Base-by-base conservation (phyloP, 2,888 invertebrate genomes). In the Epistrophe eligans region DNA sequence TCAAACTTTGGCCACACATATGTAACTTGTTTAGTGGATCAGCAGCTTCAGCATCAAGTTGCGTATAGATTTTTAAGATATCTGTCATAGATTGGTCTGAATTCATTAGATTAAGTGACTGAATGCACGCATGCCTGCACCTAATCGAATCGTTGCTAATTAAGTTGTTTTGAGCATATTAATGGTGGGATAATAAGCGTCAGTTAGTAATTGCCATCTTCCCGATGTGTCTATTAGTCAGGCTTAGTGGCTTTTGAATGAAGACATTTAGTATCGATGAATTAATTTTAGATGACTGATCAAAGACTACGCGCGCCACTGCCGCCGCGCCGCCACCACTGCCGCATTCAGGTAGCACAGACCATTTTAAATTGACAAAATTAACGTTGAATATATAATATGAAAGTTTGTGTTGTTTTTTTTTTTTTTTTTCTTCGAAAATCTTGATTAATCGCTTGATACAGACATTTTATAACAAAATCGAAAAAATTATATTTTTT, bases 141-240 rank as follows among this genome's bases (percentile, higher is more conserved):
- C 77, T 73, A 84, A 84, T 84, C 67, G 72, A 52, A 67, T 77
- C 66, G 57, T 38, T 64, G 48, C 77, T 80, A 76, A 84, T 84
- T 80, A 84, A 84, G 84, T 80, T 72, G 84, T 80, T 84, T 72
- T 60, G 76, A 52, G 71, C 58, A 71, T 62, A 58, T 64, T 84
- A 55, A 48, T 35, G 52, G 62, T 64, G 70, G 40, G 55, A 71
- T 76, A 76, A 77, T 76, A 48, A 80, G 58, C 76, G 80, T 76
- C 52, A 35, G 28, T 84, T 60, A 71, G 66, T 84, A 80, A 77
- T 84, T 80, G 72, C 64, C 76, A 80, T 80, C 84, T 80, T 84
- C 84, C 40, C 62, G 64, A 66, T 76, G 50, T 15, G 74, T 66
- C 55, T 19, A 35, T 17, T 45, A 74, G 62, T 74, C 32, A 55